Evolutionary conservation across 2,888 invertebrate genomes (phyloP), one percentile per base, ranked within the genome.

Genomic region (Erynnis tages): DNA sequence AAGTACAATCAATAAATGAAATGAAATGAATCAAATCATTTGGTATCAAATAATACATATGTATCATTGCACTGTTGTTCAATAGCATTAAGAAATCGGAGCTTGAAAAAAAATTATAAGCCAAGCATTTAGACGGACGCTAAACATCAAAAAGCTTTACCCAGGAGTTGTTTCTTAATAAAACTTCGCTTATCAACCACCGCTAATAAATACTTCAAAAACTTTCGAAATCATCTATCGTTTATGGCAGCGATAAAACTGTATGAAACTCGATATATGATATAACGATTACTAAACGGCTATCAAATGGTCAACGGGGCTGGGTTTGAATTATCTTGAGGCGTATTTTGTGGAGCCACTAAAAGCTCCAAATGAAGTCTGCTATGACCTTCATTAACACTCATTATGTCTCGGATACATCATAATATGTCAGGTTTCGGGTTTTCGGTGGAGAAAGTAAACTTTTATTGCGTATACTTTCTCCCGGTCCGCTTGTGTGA

Each of bases 391-490:
- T 50, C 50, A 50, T 50, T 50, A 50, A 29, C 50, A 27, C 43
- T 50, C 50, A 50, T 50, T 50, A 44, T 44, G 43, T 29, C 29
- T 37, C 14, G 48, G 43, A 37, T 50, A 45, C 43, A 47, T 47
- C 54, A 41, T 52, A 53, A 45, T 57, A 37, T 38, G 40, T 43
- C 34, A 52, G 50, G 45, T 48, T 45, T 46, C 53, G 38, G 30
- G 55, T 57, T 53, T 45, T 40, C 30, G 45, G 17, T 27, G 35
- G 44, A 40, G 47, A 52, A 47, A 49, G 53, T 54, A 50, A 53
- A 38, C 32, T 13, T 45, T 53, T 43, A 43, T 23, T 10, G 35
- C 40, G 47, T 50, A 54, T 55, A 55, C 57, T 57, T 57, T 57
- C 57, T 45, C 54, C 16, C 44, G 23, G 45, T 27, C 41, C 45